Conservation (phyloP, 2,888 invertebrate species). For the Nomada fucata region DNA sequence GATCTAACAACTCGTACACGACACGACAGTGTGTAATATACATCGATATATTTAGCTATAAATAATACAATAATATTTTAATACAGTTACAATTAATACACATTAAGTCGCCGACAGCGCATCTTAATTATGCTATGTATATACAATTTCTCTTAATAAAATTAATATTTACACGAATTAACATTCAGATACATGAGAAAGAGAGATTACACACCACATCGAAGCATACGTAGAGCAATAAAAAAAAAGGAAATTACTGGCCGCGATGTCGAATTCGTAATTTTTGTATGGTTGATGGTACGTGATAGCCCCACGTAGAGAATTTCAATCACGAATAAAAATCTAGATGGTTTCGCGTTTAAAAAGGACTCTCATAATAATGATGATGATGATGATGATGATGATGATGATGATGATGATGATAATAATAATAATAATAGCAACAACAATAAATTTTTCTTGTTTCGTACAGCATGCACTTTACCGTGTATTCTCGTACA, state of each 20-base stretch:
- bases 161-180: conserved; percentile 82
- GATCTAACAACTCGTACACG: conserved; percentile 62
- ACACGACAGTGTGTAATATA: conserved; percentile 78
- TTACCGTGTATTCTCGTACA: conserved; percentile 19
- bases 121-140: conserved; percentile 76
- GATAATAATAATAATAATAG: background rate
- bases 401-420: too few relatives aligned
- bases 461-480: conserved; percentile 35
- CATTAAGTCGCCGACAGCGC: conserved; percentile 71
- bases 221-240: conserved; percentile 72
- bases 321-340: conserved; percentile 36
- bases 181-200: conserved; percentile 76
- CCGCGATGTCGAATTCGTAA: conserved; percentile 77
- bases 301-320: conserved; percentile 65
- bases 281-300: conserved; percentile 48
- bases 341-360: conserved; percentile 3
- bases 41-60: conserved; percentile 81
- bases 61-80: conserved; percentile 80
- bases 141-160: conserved; percentile 79
- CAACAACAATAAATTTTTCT: background rate
- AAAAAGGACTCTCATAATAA: background rate
- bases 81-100: conserved; percentile 81
- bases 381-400: background rate
- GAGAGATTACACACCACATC: conserved; percentile 76
- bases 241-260: conserved; percentile 75